Evolutionary conservation across 2,113 vertebrate genomes (phyloP).

Genomic region (Tyto alba): DNA sequence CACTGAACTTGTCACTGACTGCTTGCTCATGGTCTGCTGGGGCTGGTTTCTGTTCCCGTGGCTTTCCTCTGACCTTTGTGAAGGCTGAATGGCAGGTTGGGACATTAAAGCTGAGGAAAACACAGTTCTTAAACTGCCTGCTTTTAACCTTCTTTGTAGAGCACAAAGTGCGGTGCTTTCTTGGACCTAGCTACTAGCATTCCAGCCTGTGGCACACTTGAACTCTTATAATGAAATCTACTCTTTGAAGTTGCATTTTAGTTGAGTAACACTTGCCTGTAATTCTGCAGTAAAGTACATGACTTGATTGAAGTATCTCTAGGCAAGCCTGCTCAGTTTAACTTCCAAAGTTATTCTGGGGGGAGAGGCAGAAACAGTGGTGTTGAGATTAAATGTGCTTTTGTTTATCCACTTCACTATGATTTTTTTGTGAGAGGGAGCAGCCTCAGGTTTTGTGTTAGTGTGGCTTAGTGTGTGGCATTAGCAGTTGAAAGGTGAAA

Average conservation of each 20-base stretch:
- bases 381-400: neutral
- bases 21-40: neutral
- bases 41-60: neutral
- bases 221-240: neutral
- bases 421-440: neutral
- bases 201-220: neutral
- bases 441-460: neutral
- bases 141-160: neutral
- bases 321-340: neutral
- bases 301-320: neutral
- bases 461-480: neutral
- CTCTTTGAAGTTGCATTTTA: neutral
- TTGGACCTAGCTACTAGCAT: neutral
- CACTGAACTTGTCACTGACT: neutral
- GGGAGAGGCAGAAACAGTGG: neutral
- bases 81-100: neutral
- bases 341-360: neutral
- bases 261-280: neutral
- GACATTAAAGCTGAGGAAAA: neutral
- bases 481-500: neutral
- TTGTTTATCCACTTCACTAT: neutral
- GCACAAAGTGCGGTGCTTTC: neutral
- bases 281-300: neutral
- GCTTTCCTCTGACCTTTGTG: neutral
- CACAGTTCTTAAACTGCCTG: neutral